A percentile compares a stretch with the other conserved stretches of the same genome.
Conservation (phyloP, 1,140 invertebrate species). For the Teleopsis dalmanni region DNA sequence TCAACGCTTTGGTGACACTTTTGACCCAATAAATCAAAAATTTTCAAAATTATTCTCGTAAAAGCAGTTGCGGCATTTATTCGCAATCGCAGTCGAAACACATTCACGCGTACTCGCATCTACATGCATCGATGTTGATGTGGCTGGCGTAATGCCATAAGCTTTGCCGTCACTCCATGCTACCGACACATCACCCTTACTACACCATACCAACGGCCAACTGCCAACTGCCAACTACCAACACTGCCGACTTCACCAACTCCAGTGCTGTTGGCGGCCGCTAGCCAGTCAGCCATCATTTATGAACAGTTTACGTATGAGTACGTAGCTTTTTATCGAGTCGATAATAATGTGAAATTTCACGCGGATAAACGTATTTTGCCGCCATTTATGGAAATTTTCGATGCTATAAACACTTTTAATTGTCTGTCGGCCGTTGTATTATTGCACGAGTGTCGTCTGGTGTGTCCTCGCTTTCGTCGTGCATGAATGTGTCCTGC, state of each 20-base stretch:
- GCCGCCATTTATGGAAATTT: conserved; percentile 15
- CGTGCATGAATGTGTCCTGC: not conserved
- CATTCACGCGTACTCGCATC: not conserved
- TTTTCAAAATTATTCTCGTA: conserved; percentile 12
- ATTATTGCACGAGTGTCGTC: too few species aligned
- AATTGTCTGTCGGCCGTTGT: conserved; percentile 8
- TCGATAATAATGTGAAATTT: conserved; percentile 11
- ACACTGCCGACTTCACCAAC: not conserved
- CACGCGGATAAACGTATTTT: conserved; percentile 14
- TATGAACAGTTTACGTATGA: too few species aligned
- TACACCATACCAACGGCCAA: not conserved
- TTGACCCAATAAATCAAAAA: conserved; percentile 16
- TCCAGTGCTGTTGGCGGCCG: too few species aligned
- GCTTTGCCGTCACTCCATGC: not conserved
- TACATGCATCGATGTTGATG: not conserved
- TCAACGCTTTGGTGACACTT: conserved; percentile 7
- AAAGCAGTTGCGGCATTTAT: conserved; percentile 2
- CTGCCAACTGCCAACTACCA: not conserved
- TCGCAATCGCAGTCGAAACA: not conserved
- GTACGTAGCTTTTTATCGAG: too few species aligned
- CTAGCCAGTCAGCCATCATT: too few species aligned
- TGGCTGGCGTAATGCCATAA: not conserved
- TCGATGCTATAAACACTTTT: conserved; percentile 9
- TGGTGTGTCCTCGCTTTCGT: too few species aligned
- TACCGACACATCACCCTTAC: not conserved